Percentiles rank a stretch among this genome's conserved stretches.
Evolutionary conservation across 2,888 invertebrate species (phyloP).

Genomic region (Acleris sparsana): DNA sequence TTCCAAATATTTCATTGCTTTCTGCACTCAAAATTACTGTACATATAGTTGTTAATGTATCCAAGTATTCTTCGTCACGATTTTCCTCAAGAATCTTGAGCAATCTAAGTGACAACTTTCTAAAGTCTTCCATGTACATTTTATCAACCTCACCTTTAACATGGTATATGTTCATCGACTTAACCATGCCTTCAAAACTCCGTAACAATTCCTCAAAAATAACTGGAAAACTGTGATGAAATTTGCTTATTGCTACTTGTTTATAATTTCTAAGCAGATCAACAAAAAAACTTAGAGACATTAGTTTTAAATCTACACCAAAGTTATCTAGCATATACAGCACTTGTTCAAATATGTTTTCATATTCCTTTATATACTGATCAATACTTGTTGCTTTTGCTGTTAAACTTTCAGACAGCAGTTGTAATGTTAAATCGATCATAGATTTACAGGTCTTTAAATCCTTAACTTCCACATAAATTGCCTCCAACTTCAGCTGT

Average conservation of each 20-base stretch:
- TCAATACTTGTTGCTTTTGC: slow-evolving; percentile 59
- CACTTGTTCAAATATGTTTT: slow-evolving; percentile 52
- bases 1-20: slow-evolving; percentile 53
- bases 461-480: slow-evolving; percentile 65
- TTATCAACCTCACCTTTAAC: slow-evolving; percentile 62
- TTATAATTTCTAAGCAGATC: slow-evolving; percentile 62
- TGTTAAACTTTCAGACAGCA: slow-evolving; percentile 68
- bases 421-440: slow-evolving; percentile 62
- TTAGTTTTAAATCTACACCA: slow-evolving; percentile 66
- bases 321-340: slow-evolving; percentile 64
- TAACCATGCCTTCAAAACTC: slow-evolving; percentile 57
- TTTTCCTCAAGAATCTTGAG: slow-evolving; percentile 47
- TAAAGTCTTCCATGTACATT: slow-evolving; percentile 54
- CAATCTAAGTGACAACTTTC: slow-evolving; percentile 51
- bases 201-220: slow-evolving; percentile 53
- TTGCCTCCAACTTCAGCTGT: slow-evolving; percentile 69
- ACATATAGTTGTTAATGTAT: slow-evolving; percentile 56
- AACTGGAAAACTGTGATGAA: slow-evolving; percentile 54
- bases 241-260: slow-evolving; percentile 53
- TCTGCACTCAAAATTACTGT: slow-evolving; percentile 53
- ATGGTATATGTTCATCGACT: slow-evolving; percentile 57
- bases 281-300: slow-evolving; percentile 63
- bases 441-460: slow-evolving; percentile 62
- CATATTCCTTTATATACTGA: slow-evolving; percentile 47
- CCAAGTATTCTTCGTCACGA: slow-evolving; percentile 44